These are phyloP conservation scores for Drosophila bifasciata DNA, from an alignment of 1,140 invertebrate genomes.

Conservation along the genomic window DNA sequence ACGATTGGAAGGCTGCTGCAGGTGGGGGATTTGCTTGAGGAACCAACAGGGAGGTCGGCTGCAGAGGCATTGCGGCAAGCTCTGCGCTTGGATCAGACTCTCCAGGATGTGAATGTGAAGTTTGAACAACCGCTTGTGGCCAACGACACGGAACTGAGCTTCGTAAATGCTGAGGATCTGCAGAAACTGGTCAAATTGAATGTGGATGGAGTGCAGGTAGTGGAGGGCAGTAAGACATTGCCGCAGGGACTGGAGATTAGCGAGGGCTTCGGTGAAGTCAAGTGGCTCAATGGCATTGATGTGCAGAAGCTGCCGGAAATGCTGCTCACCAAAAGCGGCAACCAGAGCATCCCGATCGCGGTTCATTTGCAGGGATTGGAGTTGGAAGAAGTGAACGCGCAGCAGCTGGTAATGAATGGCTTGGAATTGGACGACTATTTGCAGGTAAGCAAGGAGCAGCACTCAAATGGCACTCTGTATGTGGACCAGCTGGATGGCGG, in stretches of 20 bases:
- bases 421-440: conserved; percentile 38
- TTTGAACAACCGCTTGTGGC: conserved; percentile 81
- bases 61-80: conserved; percentile 47
- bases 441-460: conserved; percentile 31
- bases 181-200: conserved; percentile 70
- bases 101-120: conserved; percentile 73
- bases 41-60: conserved; percentile 34
- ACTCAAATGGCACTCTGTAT: conserved; percentile 36
- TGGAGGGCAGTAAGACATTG: conserved; percentile 62
- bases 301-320: conserved; percentile 74
- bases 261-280: conserved; percentile 70
- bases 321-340: conserved; percentile 77
- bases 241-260: conserved; percentile 65
- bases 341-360: conserved; percentile 77
- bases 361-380: conserved; percentile 47
- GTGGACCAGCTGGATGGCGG: conserved; percentile 32
- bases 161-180: conserved; percentile 64
- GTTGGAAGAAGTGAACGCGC: conserved; percentile 29
- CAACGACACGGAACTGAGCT: conserved; percentile 64
- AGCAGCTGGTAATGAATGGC: conserved; percentile 36
- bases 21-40: conserved; percentile 67
- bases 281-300: conserved; percentile 83
- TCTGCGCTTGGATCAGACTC: conserved; percentile 41
- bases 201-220: conserved; percentile 59
- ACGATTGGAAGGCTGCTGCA: conserved; percentile 71